phyloP scores from a whole-genome alignment of 2,888 invertebrate genomes.

The Gibbula magus region DNA sequence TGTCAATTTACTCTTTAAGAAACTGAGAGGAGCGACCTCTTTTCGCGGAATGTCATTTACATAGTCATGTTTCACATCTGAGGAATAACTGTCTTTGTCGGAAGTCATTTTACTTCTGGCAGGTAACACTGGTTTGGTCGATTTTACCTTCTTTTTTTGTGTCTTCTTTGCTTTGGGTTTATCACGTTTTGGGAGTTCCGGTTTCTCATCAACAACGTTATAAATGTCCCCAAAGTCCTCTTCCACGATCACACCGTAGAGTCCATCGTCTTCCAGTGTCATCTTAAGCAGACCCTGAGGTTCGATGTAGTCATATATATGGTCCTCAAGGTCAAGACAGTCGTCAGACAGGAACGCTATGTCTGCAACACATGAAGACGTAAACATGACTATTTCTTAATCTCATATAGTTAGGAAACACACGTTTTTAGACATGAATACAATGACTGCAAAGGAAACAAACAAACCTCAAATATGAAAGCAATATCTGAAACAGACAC shows the following conservation, averaged over 20 bases:
- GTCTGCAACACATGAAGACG: background rate
- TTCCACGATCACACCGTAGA: background rate
- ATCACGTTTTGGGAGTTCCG: background rate
- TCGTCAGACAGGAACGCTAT: background rate
- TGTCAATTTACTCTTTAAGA: background rate
- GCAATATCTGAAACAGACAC: too few species aligned
- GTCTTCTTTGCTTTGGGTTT: background rate
- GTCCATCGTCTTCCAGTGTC: background rate
- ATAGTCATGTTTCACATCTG: background rate
- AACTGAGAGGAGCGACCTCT: background rate
- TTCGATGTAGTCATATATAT: background rate
- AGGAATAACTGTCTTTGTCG: too few species aligned
- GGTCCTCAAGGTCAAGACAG: background rate
- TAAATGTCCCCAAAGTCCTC: background rate
- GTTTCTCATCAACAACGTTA: background rate
- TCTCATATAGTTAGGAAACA: too few species aligned
- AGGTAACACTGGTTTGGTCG: background rate
- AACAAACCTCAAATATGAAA: too few species aligned
- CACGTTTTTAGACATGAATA: too few species aligned
- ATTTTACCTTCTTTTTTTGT: background rate
- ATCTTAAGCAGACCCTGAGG: background rate
- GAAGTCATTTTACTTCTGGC: background rate
- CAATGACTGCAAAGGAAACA: too few species aligned
- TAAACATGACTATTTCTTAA: too few species aligned
- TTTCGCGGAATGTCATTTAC: constrained; percentile 16